phyloP scores from a whole-genome alignment of 2,888 invertebrate species.

The Lapara coniferarum region DNA sequence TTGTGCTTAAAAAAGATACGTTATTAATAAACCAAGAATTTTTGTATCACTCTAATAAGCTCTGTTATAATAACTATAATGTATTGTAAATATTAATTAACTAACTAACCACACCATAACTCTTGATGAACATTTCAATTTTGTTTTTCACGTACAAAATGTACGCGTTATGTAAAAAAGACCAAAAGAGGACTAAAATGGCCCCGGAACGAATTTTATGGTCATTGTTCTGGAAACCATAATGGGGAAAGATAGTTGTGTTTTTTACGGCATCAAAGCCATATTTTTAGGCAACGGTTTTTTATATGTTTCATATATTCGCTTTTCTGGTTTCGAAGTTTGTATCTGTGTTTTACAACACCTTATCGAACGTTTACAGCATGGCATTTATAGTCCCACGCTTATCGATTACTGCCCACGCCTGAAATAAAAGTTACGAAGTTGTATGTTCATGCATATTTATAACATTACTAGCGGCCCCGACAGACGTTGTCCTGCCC shows the following conservation, averaged over 20 bases:
- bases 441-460: background rate
- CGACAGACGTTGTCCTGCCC: too few species aligned
- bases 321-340: slow-evolving; percentile 33
- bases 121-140: slow-evolving; percentile 15
- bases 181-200: slow-evolving; percentile 19
- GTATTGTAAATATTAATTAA: background rate
- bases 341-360: slow-evolving; percentile 11
- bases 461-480: background rate
- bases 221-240: slow-evolving; percentile 49
- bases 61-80: background rate
- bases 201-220: slow-evolving; percentile 45
- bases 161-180: slow-evolving; percentile 16
- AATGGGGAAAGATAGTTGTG: slow-evolving; percentile 39
- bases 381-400: background rate
- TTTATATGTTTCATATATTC: slow-evolving; percentile 38
- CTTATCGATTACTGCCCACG: background rate
- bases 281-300: slow-evolving; percentile 40
- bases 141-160: slow-evolving; percentile 20
- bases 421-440: background rate
- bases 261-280: slow-evolving; percentile 37
- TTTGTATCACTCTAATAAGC: too few species aligned
- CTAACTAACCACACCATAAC: background rate
- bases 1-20: too few species aligned
- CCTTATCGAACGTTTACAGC: slow-evolving; percentile 17
- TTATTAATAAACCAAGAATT: too few species aligned